These are phyloP conservation scores for Sebastes miniatus DNA, from an alignment of 2,797 vertebrate species.

Conservation along the genomic window DNA sequence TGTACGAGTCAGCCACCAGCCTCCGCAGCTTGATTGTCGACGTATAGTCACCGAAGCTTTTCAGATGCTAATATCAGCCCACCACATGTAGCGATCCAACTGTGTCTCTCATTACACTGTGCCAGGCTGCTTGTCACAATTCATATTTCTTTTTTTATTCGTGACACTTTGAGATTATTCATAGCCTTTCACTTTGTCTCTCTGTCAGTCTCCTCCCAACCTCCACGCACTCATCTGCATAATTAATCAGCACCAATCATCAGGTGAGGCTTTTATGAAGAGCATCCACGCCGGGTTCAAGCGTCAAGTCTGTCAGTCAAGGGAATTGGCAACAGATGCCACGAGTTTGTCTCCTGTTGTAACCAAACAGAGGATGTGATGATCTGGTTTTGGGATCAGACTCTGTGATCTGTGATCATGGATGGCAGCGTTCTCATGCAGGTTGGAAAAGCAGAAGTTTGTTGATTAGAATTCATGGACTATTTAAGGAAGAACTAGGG, in stretches of 20 bases:
- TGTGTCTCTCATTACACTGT: conserved; percentile 1
- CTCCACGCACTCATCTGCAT: conserved; percentile 27
- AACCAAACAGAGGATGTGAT: background rate
- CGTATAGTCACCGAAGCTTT: conserved; percentile 11
- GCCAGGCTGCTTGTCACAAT: conserved; percentile 2
- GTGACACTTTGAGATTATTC: conserved; percentile 19
- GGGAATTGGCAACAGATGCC: background rate
- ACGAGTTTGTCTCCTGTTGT: background rate
- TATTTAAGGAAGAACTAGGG: background rate
- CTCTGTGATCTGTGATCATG: background rate
- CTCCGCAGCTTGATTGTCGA: background rate
- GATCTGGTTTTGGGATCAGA: background rate
- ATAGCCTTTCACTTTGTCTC: conserved; percentile 8
- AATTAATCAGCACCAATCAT: conserved; percentile 25
- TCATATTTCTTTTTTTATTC: background rate
- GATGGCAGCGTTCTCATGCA: background rate
- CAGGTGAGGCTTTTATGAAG: conserved; percentile 6
- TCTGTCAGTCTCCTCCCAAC: background rate
- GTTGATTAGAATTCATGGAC: background rate
- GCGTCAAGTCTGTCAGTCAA: background rate
- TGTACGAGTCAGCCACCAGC: background rate
- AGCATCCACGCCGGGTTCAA: background rate
- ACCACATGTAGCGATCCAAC: conserved; percentile 16
- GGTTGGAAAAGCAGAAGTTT: background rate
- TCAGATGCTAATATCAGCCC: conserved; percentile 22